Base-by-base conservation (phyloP, 2,113 vertebrate genomes). In the Epinephelus fuscoguttatus region DNA sequence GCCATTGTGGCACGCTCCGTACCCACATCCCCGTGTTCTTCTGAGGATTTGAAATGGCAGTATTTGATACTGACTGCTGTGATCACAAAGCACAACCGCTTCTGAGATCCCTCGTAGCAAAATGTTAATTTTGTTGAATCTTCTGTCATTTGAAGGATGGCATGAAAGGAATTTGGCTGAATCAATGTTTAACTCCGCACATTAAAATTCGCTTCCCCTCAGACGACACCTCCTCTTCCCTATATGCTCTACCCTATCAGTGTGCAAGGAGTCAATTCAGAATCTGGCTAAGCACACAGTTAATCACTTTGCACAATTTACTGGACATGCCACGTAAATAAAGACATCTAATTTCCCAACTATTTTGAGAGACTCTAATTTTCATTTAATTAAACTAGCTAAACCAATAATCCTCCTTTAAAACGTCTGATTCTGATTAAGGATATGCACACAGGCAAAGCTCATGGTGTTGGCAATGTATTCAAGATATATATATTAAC, bases 81-180 rank as follows among this genome's bases (percentile, higher is more conserved):
- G 57, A 87, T 80, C 74, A 77, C 75, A 82, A 74, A 80, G 70
- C 62, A 33, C 45, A 30, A 40, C 52, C 7, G 37, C 76, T 50
- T 66, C 52, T 6, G 45, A 88, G 23, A 69, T 82, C 18, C 49
- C 59, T 78, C 1, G 27, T 55, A 33, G 73, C 56, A 67, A 75
- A 88, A 25, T 42, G 49, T 33, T 73, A 77, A 82, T 90, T 87
- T 87, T 45, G 56, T 75, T 76, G 50, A 86, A 82, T 80, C 7
- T 69, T 78, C 59, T 57, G 78, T 83, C 72, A 67, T 64, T 80
- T 75, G 53, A 84, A 55, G 60, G 69, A 49, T 70, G 19, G 74
- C 57, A 73, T 55, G 63, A 60, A 63, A 86, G 45, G 61, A 78
- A 74, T 78, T 82, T 17, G 40, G 59, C 70, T 74, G 57, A 88